phyloP scores from a whole-genome alignment of 2,113 vertebrate species.

The Naja naja region DNA sequence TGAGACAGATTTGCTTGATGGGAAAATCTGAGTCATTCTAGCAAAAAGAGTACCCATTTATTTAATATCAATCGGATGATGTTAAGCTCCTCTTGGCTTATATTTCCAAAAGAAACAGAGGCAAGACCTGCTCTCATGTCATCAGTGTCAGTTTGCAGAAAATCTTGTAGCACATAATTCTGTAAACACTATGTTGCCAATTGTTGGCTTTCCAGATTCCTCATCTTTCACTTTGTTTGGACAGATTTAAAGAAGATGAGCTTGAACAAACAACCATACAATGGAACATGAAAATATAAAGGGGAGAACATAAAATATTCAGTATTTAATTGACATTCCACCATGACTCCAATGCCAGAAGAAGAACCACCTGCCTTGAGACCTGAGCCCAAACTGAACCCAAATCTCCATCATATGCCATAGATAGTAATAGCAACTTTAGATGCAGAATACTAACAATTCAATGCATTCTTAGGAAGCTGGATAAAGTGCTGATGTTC shows the following conservation, averaged over 20 bases:
- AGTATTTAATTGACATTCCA: not conserved
- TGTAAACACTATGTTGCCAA: not conserved
- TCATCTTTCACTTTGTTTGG: not conserved
- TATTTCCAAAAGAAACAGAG: conserved; percentile 4
- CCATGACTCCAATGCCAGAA: not conserved
- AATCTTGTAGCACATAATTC: not conserved
- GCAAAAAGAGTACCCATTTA: not conserved
- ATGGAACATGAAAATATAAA: not conserved
- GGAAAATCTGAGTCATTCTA: conserved; percentile 16
- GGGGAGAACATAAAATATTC: not conserved
- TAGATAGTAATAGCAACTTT: conserved; percentile 33
- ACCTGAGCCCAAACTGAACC: not conserved
- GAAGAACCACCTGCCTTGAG: not conserved
- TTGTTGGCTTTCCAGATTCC: not conserved
- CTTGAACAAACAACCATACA: conserved; percentile 31
- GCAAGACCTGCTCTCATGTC: not conserved
- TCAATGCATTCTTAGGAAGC: not conserved
- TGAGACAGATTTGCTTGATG: conserved; percentile 24
- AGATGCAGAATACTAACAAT: not conserved
- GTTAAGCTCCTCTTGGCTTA: conserved; percentile 2
- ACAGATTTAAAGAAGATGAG: not conserved
- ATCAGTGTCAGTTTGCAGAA: not conserved
- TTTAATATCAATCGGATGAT: not conserved
- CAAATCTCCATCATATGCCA: not conserved
- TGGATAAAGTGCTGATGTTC: not conserved